A percentile compares a stretch with the other conserved stretches of the same genome.
Evolutionary conservation across 2,888 invertebrate species (phyloP).

Genomic region (Bugulina stolonifera): DNA sequence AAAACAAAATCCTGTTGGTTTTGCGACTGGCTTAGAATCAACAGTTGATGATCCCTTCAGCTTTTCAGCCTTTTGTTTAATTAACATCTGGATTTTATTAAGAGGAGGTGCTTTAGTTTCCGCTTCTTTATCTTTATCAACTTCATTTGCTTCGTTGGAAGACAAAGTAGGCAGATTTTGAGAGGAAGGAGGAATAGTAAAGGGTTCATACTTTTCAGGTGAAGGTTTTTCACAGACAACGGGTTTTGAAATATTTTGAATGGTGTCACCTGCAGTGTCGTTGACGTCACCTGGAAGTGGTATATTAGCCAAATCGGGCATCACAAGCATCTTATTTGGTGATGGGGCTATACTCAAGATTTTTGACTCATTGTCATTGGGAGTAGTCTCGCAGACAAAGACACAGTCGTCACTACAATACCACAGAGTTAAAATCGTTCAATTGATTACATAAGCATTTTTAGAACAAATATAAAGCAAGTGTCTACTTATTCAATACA

Average conservation of each 20-base stretch:
- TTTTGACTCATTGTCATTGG: neutral
- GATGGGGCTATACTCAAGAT: neutral
- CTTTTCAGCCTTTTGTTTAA: constrained; percentile 18
- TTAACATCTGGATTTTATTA: constrained; percentile 14
- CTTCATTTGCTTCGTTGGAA: too few species aligned
- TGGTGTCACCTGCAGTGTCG: too few species aligned
- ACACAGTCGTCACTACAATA: constrained; percentile 18
- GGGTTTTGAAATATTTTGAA: too few species aligned
- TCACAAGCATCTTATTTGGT: neutral
- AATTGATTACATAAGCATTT: too few species aligned
- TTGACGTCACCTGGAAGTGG: constrained; percentile 23
- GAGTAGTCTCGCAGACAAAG: neutral
- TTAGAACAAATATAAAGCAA: too few species aligned
- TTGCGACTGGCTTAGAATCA: neutral
- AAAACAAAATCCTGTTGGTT: neutral
- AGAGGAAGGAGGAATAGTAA: too few species aligned
- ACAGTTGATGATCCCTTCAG: neutral
- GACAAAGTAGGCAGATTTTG: too few species aligned
- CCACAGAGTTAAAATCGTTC: neutral
- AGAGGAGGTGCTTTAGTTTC: neutral
- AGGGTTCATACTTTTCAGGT: too few species aligned
- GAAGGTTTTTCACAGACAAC: too few species aligned
- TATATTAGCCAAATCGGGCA: neutral
- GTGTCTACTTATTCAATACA: too few species aligned
- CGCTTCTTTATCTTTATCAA: neutral